A percentile compares a stretch with the other conserved stretches of the same genome.
Evolutionary conservation across 2,797 vertebrate genomes (phyloP).

Genomic region (Carapus acus): DNA sequence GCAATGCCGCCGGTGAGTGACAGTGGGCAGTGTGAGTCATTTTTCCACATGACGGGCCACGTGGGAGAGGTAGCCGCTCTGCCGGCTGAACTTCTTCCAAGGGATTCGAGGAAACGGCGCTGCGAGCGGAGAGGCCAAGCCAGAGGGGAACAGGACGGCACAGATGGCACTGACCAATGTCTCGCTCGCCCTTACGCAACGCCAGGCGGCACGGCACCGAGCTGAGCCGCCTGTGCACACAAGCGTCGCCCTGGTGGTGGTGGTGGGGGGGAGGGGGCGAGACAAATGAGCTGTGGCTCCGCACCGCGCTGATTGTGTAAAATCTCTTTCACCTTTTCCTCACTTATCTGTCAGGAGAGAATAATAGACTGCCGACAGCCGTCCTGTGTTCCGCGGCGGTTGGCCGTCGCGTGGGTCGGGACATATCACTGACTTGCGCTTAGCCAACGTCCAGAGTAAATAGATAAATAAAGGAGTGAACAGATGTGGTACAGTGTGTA

Average conservation of each 20-base stretch:
- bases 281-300: constrained; percentile 22
- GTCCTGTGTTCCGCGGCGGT: constrained; percentile 17
- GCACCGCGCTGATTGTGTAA: constrained; percentile 15
- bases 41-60: constrained; percentile 16
- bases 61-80: constrained; percentile 25
- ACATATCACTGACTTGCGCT: constrained; percentile 53
- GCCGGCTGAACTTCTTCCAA: constrained; percentile 42
- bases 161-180: constrained; percentile 27
- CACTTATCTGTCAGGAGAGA: constrained; percentile 23
- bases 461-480: constrained; percentile 61
- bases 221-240: constrained; percentile 5
- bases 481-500: constrained; percentile 62
- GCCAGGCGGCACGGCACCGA: constrained; percentile 15
- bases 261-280: constrained; percentile 15
- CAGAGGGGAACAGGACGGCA: constrained; percentile 19
- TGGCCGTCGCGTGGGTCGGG: constrained; percentile 45
- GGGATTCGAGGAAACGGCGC: constrained; percentile 19
- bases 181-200: constrained; percentile 15
- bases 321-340: constrained; percentile 23
- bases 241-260: constrained; percentile 6
- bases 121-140: constrained; percentile 18
- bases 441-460: constrained; percentile 52
- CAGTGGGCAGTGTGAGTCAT: constrained; percentile 36
- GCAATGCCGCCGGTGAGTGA: constrained; percentile 19
- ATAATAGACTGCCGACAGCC: background rate